A percentile compares a stretch with the other conserved stretches of the same genome.
phyloP scores from a whole-genome alignment of 2,113 vertebrate genomes.

The Microtus richardsoni region DNA sequence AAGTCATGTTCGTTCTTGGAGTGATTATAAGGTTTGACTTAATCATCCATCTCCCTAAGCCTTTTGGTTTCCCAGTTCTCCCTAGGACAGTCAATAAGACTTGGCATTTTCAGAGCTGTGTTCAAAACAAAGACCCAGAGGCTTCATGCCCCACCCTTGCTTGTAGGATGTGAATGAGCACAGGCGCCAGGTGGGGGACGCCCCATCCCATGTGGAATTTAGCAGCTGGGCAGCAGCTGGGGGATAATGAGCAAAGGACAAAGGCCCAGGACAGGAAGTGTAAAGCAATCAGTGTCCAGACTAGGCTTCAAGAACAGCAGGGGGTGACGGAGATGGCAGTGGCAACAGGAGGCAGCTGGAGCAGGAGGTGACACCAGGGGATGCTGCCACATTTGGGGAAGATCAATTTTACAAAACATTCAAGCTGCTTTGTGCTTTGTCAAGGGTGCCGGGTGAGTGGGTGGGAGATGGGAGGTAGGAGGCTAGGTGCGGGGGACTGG shows the following conservation, averaged over 20 bases:
- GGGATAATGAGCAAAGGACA: not conserved
- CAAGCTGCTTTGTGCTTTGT: not conserved
- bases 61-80: constrained; percentile 35
- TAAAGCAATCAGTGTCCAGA: constrained; percentile 14
- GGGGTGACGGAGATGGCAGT: not conserved
- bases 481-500: no score
- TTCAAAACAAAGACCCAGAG: constrained; percentile 55
- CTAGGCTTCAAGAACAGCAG: constrained; percentile 20
- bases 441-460: not conserved
- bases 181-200: not conserved
- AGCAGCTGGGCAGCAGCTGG: constrained; percentile 71
- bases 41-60: not conserved
- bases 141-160: constrained; percentile 6
- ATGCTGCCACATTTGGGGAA: not conserved
- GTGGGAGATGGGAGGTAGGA: not conserved
- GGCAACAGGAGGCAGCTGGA: not conserved
- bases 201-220: constrained; percentile 16
- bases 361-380: not conserved
- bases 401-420: not conserved
- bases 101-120: constrained; percentile 63
- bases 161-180: not conserved
- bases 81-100: not conserved
- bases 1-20: not conserved
- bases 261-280: constrained; percentile 31
- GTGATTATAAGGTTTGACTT: not conserved